phyloP scores from a whole-genome alignment of 2,113 vertebrate species.

The Addax nasomaculatus region DNA sequence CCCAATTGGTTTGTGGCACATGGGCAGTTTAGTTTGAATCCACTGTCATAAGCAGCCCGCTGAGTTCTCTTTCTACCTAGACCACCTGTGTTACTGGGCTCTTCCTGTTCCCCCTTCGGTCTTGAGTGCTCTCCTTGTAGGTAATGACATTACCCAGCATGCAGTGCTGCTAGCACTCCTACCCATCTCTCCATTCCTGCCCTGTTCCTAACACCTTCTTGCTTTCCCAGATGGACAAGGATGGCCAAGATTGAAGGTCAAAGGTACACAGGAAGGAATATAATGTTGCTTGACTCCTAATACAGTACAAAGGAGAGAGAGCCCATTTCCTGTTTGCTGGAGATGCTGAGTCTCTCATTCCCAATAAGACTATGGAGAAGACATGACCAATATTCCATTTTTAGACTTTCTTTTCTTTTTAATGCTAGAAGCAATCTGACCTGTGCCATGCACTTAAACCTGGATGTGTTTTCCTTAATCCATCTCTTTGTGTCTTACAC shows the following conservation, averaged over 20 bases:
- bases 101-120: neutral
- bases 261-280: neutral
- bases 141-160: neutral
- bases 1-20: neutral
- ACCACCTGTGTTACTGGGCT: neutral
- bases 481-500: neutral
- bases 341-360: neutral
- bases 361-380: neutral
- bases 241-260: neutral
- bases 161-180: neutral
- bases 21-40: neutral
- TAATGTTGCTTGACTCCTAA: neutral
- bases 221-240: neutral
- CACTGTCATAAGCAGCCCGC: neutral
- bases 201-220: neutral
- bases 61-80: neutral
- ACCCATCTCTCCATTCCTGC: neutral
- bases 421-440: neutral
- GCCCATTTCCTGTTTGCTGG: neutral
- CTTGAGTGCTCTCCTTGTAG: neutral
- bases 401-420: neutral
- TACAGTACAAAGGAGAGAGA: neutral
- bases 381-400: neutral
- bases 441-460: neutral
- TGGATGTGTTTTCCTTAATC: neutral